Percentiles rank a stretch among this genome's conserved stretches.
These are phyloP conservation scores for Eurytoma californica DNA, from an alignment of 2,888 invertebrate genomes.

Conservation along the genomic window DNA sequence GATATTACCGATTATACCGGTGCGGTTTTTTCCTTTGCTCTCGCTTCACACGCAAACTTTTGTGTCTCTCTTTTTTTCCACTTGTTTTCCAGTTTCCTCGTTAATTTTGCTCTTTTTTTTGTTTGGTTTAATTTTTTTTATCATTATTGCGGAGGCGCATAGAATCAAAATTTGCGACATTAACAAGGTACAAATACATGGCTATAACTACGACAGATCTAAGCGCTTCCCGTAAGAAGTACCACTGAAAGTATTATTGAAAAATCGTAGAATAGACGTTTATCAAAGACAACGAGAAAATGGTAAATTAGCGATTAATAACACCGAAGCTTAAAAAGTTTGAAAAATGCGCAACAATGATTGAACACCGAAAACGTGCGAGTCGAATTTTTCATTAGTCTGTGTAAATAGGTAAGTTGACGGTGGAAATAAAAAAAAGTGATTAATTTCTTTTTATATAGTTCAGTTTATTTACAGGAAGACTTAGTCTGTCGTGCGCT, in stretches of 20 bases:
- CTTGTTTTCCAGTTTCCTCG: slow-evolving; percentile 48
- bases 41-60: slow-evolving; percentile 53
- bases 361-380: neutral
- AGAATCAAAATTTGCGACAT: slow-evolving; percentile 52
- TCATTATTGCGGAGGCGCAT: slow-evolving; percentile 50
- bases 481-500: slow-evolving; percentile 58
- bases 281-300: neutral
- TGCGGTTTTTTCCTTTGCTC: slow-evolving; percentile 56
- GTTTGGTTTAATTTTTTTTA: slow-evolving; percentile 39
- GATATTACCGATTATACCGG: slow-evolving; percentile 58
- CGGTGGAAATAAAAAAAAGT: slow-evolving; percentile 49
- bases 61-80: slow-evolving; percentile 54
- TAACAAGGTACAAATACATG: slow-evolving; percentile 53
- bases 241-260: neutral
- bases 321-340: neutral
- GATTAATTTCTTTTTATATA: slow-evolving; percentile 46
- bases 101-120: slow-evolving; percentile 56
- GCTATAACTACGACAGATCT: slow-evolving; percentile 51
- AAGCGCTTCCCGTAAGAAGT: slow-evolving; percentile 53
- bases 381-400: neutral
- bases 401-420: slow-evolving; percentile 31
- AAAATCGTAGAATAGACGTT: neutral
- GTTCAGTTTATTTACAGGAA: slow-evolving; percentile 58
- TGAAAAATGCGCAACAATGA: neutral
- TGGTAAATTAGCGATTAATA: neutral